Percentiles rank a stretch among this genome's conserved stretches.
Conservation (phyloP, 2,797 vertebrate species). For the Esox masquinongy region DNA sequence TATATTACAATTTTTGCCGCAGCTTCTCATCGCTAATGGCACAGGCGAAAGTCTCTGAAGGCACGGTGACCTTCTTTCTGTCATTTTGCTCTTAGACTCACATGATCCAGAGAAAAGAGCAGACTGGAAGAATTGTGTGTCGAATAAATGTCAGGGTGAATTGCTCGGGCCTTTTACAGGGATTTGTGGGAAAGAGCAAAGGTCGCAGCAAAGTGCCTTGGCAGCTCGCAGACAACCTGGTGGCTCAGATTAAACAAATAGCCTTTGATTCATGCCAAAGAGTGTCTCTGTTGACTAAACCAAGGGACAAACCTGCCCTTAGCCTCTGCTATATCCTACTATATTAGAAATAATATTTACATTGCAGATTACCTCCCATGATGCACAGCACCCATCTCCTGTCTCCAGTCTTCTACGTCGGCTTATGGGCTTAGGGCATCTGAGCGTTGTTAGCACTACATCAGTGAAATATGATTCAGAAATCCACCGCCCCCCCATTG, state of each 20-base stretch:
- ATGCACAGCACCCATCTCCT: not conserved
- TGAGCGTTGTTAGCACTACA: not conserved
- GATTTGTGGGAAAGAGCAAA: constrained; percentile 28
- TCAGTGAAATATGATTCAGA: not conserved
- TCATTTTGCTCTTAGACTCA: constrained; percentile 12
- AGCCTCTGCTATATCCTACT: not conserved
- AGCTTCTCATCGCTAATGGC: constrained; percentile 9
- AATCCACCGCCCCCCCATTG: not conserved
- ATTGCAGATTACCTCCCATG: not conserved
- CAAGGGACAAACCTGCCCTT: constrained; percentile 63
- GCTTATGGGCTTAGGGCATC: not conserved
- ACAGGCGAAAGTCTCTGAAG: constrained; percentile 5
- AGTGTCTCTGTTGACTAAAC: constrained; percentile 10
- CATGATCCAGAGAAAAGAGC: constrained; percentile 25
- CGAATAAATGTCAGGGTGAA: constrained; percentile 37
- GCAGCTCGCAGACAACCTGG: constrained; percentile 15
- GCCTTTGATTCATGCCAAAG: constrained; percentile 15
- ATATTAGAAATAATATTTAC: constrained; percentile 23
- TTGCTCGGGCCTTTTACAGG: constrained; percentile 29
- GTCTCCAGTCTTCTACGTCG: not conserved
- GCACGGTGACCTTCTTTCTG: constrained; percentile 17
- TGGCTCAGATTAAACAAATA: constrained; percentile 25
- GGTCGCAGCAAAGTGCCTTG: constrained; percentile 15
- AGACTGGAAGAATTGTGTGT: constrained; percentile 4
- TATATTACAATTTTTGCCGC: constrained; percentile 12